phyloP scores from a whole-genome alignment of 2,113 vertebrate genomes.

The crab-eating macaque (Macaca fascicularis) region T2T-MFA8v1.1 NC_088388.1:40574501-40575000 shows the following conservation, averaged over 20 bases:
- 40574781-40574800: not conserved
- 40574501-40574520: not conserved
- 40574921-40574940: no score
- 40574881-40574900: no score
- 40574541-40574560: not conserved
- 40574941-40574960: no score
- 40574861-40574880: no score
- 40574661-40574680: not conserved
- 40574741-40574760: not conserved
- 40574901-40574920: no score
- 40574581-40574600: not conserved
- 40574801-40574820: no score
- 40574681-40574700: not conserved
- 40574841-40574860: no score
- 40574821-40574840: no score
- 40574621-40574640: not conserved
- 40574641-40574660: not conserved
- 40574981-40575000: no score
- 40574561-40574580: not conserved
- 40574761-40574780: not conserved
- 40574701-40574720: not conserved
- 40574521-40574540: not conserved
- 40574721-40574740: not conserved
- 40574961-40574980: no score
- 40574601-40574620: not conserved